Percentiles rank a stretch among this genome's conserved stretches.
Conservation (phyloP, 1,140 invertebrate genomes). For the Chelonus insularis region DNA sequence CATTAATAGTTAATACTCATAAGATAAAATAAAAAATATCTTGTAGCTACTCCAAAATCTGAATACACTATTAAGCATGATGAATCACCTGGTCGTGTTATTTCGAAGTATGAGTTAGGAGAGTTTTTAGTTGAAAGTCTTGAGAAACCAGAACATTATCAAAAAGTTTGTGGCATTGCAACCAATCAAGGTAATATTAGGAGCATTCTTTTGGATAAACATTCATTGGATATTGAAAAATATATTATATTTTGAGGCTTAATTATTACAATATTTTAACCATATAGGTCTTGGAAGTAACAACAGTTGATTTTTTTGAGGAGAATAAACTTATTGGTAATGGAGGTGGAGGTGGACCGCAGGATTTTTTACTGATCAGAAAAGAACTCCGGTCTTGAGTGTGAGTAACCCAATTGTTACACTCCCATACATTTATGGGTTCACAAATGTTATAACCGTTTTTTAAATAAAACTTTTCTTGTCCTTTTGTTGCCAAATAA, state of each 20-base stretch:
- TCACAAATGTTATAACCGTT: constrained; percentile 72
- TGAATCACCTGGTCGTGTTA: constrained; percentile 66
- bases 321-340: constrained; percentile 42
- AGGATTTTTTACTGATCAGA: constrained; percentile 20
- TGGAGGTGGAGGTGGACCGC: constrained; percentile 52
- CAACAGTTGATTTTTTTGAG: background rate
- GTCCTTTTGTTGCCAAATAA: constrained; percentile 76
- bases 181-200: constrained; percentile 13
- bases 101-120: constrained; percentile 77
- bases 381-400: constrained; percentile 25
- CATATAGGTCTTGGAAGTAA: constrained; percentile 43
- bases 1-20: background rate
- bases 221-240: background rate
- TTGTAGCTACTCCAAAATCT: constrained; percentile 62
- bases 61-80: constrained; percentile 64
- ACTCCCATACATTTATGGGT: constrained; percentile 70
- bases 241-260: constrained; percentile 9
- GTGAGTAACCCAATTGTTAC: constrained; percentile 34
- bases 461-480: constrained; percentile 76
- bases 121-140: constrained; percentile 75
- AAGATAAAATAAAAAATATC: too few species aligned
- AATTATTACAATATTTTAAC: constrained; percentile 30
- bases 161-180: constrained; percentile 69
- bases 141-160: constrained; percentile 68
- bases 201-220: background rate